Base-by-base conservation (phyloP, 2,888 invertebrate genomes). In the Amphipyra tragopoginis region DNA sequence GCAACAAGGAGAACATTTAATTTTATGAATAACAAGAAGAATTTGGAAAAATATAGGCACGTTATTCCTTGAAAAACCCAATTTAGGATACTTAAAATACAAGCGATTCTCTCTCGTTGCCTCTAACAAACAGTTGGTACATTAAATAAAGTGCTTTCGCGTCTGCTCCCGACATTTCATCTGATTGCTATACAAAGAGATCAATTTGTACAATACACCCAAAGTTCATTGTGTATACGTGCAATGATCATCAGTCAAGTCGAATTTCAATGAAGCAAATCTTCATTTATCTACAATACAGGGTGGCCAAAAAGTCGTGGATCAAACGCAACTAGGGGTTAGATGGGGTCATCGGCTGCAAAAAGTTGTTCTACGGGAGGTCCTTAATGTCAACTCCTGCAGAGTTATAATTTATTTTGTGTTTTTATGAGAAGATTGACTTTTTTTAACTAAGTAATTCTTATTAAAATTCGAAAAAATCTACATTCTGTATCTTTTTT, bases 231-330 rank as follows among this genome's bases (percentile, higher is more conserved):
- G 44, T 26, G 39, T 43, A 42, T n/a, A 15, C 13, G 15, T n/a
- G 56, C 47, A 47, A 54, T 26, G 42, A 38, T 47, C 42, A 65
- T 58, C 26, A 14, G 13, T 66, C 65, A 58, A 39, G 36, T 10
- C 10, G 29, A 36, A 66, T 50, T 43, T 53, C 8, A 21, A 14
- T 9, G 14, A 11, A 33, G 15, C 38, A 15, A 44, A 53, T 29
- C 5, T 29, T 29, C 29, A 29, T 29, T 29, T 5, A 29, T 29
- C 7, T 29, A 5, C 21, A 21, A 21, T 21, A 21, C 21, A 21
- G 1, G 1, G 21, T 21, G 21, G 21, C 2, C n/a, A n/a, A n/a
- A n/a, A n/a, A n/a, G n/a, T n/a, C n/a, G n/a, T n/a, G n/a, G n/a
- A n/a, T n/a, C n/a, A n/a, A n/a, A n/a, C n/a, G n/a, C n/a, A n/a